Evolutionary conservation across 2,113 vertebrate genomes (phyloP).

Genomic region (Acrocephalus arundinaceus): DNA sequence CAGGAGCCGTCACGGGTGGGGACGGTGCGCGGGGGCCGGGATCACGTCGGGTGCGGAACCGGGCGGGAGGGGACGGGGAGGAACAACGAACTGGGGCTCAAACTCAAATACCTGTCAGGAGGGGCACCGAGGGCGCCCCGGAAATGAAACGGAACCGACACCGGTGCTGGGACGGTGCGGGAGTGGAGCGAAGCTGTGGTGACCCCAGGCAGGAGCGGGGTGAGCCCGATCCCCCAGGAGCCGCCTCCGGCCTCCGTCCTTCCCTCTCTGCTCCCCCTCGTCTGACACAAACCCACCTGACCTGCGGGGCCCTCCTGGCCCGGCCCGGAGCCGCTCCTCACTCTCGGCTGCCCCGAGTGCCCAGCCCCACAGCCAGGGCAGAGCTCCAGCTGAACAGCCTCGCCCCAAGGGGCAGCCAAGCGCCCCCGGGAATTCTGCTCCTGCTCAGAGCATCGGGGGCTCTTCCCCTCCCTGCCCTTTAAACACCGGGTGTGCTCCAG

Average conservation of each 20-base stretch:
- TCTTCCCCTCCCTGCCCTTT: background rate
- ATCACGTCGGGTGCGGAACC: background rate
- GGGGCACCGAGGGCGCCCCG: background rate
- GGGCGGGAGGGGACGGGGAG: background rate
- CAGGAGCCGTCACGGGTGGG: slow-evolving; percentile 14
- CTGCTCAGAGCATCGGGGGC: background rate
- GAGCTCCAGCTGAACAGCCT: background rate
- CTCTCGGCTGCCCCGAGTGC: background rate
- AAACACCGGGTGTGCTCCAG: fast-evolving
- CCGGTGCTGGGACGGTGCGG: background rate
- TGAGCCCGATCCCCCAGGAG: background rate
- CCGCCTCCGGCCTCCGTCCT: background rate
- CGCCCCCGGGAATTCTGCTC: fast-evolving
- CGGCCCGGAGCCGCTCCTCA: background rate
- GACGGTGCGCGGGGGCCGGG: background rate
- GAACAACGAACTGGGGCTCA: background rate
- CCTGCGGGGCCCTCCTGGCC: background rate
- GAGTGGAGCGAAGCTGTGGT: slow-evolving; percentile 26
- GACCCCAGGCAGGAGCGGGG: fast-evolving
- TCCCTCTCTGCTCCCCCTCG: background rate
- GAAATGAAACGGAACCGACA: background rate
- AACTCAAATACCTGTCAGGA: slow-evolving; percentile 14
- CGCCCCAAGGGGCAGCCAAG: background rate
- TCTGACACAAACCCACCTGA: background rate
- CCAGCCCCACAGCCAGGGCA: background rate